Base-by-base conservation (phyloP, 2,113 vertebrate species). In the Bos indicus region DNA sequence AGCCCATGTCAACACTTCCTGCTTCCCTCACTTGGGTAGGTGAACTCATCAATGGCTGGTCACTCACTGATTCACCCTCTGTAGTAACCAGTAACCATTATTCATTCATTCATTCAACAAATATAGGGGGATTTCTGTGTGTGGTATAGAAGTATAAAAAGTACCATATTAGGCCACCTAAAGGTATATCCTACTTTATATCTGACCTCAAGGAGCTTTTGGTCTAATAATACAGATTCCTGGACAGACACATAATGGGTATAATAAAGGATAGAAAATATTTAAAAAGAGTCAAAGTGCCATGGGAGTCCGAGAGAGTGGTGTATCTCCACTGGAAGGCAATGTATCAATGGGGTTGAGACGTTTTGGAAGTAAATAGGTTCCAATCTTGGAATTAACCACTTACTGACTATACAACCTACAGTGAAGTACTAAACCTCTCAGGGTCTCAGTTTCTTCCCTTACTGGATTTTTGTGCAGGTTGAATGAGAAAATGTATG, bases 31-130 rank as follows among this genome's bases (percentile, higher is more conserved):
- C 16, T 36, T 46, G 59, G 78, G 13, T n/a, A 9, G 57, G 60
- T 64, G 71, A 83, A 25, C 71, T 92, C 62, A 77, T 56, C 59
- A 21, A 4, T 17, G 64, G 40, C 57, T 71, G 40, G 33, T 36
- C 85, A 85, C 89, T 81, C 78, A 77, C 94, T 96, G 93, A 94
- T 51, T 96, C 80, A 90, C 26, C 16, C 36, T 51, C 3, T n/a
- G 23, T 56, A 43, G 54, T 4, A 81, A 94, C 43, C 54, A 78
- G 48, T 60, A 94, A 54, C 15, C 46, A 12, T 91, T 36, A 95
- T 43, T 60, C 83, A 83, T 71, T 54, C 94, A 81, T 85, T 91
- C 81, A 87, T 54, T 83, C 90, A 36, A 67, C 11, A 94, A 60
- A 90, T 46, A 11, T 0, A 51, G 57, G 54, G 43, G 9, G 21